Percentiles rank a stretch among this genome's conserved stretches.
These are phyloP conservation scores for Dendropsophus ebraccatus DNA, from an alignment of 2,113 vertebrate genomes.

Conservation along the genomic window DNA sequence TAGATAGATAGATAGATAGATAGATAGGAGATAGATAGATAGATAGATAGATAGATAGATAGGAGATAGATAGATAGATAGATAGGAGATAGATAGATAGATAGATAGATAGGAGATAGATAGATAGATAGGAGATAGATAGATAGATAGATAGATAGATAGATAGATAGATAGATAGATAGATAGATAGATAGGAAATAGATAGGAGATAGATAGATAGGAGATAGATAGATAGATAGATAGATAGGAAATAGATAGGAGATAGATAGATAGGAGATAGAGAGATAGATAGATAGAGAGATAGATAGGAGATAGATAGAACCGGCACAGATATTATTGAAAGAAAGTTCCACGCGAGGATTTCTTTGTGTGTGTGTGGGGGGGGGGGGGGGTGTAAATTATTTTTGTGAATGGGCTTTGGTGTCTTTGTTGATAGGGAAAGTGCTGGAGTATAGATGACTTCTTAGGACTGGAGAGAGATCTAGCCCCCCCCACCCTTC, in stretches of 20 bases:
- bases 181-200: background rate
- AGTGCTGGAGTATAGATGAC: slow-evolving; percentile 76
- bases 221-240: background rate
- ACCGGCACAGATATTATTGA: background rate
- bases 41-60: background rate
- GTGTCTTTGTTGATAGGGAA: slow-evolving; percentile 76
- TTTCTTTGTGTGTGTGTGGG: background rate
- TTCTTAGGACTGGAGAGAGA: slow-evolving; percentile 76
- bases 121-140: background rate
- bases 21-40: background rate
- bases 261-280: slow-evolving; percentile 3
- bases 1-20: slow-evolving; percentile 19
- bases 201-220: no score
- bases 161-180: background rate
- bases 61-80: background rate
- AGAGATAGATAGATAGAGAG: slow-evolving; percentile 15
- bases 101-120: no score
- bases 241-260: background rate
- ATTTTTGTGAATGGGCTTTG: slow-evolving; percentile 77
- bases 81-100: no score
- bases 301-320: background rate
- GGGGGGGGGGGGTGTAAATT: slow-evolving; percentile 19
- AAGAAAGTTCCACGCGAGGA: background rate
- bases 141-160: background rate
- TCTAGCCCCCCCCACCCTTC: slow-evolving; percentile 69